Evolutionary conservation across 2,797 vertebrate species (phyloP).

Genomic region (Molossus alvarezi): DNA sequence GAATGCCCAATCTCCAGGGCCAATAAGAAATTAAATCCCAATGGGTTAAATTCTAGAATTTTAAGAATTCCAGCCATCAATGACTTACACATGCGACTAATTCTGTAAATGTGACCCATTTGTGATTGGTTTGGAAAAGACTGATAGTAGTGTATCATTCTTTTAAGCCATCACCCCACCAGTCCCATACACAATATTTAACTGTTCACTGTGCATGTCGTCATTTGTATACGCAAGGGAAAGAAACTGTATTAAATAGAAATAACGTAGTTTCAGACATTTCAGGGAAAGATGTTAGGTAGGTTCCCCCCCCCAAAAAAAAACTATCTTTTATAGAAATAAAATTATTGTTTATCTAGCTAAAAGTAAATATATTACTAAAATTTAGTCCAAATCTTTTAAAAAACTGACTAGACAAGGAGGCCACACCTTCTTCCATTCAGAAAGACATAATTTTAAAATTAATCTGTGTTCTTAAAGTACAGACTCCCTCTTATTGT

Average conservation of each 20-base stretch:
- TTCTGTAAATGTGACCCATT: constrained; percentile 33
- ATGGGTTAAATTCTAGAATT: constrained; percentile 51
- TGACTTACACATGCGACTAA: not conserved
- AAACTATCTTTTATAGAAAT: constrained; percentile 41
- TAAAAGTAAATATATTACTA: constrained; percentile 24
- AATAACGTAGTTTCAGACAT: not conserved
- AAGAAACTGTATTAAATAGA: not conserved
- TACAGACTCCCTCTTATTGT: not conserved
- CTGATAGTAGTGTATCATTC: not conserved
- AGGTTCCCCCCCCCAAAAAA: not conserved
- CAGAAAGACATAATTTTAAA: not conserved
- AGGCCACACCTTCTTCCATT: not conserved
- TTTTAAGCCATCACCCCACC: not conserved
- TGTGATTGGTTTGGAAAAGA: constrained; percentile 8
- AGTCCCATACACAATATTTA: not conserved
- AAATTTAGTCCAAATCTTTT: constrained; percentile 29
- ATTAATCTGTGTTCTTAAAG: constrained; percentile 23
- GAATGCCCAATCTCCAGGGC: constrained; percentile 33
- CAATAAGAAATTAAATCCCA: constrained; percentile 74
- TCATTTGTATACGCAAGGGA: not conserved
- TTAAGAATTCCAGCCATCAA: not conserved
- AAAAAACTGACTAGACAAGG: not conserved
- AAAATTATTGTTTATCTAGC: constrained; percentile 23
- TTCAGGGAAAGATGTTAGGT: not conserved
- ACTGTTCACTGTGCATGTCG: not conserved